phyloP scores from a whole-genome alignment of 2,888 invertebrate species.

The Caprella mutica region DNA sequence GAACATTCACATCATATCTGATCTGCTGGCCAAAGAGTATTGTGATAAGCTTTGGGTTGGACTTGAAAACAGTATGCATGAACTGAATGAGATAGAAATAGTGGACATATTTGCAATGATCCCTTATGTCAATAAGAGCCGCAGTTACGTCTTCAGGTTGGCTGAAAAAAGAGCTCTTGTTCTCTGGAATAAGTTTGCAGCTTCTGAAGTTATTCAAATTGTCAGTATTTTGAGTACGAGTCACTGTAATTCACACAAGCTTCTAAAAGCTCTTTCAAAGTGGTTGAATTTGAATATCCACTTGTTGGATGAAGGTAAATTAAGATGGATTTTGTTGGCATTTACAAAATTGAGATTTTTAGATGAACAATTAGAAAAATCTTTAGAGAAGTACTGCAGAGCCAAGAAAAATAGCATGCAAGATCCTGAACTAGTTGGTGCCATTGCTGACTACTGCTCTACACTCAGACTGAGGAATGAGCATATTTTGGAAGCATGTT shows the following conservation, averaged over 20 bases:
- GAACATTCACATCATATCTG: constrained; percentile 46
- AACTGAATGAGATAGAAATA: constrained; percentile 50
- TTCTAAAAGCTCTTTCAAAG: constrained; percentile 42
- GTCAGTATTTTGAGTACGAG: constrained; percentile 36
- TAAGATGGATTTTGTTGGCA: constrained; percentile 44
- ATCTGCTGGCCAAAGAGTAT: constrained; percentile 43
- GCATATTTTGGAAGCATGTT: constrained; percentile 49
- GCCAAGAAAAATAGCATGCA: constrained; percentile 39
- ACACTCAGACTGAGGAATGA: constrained; percentile 50
- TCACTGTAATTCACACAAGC: constrained; percentile 36
- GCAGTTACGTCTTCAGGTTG: constrained; percentile 48
- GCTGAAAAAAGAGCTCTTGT: constrained; percentile 50
- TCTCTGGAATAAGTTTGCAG: constrained; percentile 46
- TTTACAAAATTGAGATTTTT: constrained; percentile 48
- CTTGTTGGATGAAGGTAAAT: constrained; percentile 48
- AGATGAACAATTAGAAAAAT: constrained; percentile 49
- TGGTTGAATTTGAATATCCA: constrained; percentile 55
- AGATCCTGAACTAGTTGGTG: constrained; percentile 48
- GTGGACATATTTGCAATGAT: constrained; percentile 49
- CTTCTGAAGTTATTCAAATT: constrained; percentile 37
- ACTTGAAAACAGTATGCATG: constrained; percentile 48
- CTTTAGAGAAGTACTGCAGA: constrained; percentile 52
- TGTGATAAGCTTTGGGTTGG: constrained; percentile 58
- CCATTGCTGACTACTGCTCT: constrained; percentile 52
- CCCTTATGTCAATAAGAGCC: constrained; percentile 50